A percentile compares a stretch with the other conserved stretches of the same genome.
phyloP scores from a whole-genome alignment of 2,888 invertebrate species.

The Apantesis nais region DNA sequence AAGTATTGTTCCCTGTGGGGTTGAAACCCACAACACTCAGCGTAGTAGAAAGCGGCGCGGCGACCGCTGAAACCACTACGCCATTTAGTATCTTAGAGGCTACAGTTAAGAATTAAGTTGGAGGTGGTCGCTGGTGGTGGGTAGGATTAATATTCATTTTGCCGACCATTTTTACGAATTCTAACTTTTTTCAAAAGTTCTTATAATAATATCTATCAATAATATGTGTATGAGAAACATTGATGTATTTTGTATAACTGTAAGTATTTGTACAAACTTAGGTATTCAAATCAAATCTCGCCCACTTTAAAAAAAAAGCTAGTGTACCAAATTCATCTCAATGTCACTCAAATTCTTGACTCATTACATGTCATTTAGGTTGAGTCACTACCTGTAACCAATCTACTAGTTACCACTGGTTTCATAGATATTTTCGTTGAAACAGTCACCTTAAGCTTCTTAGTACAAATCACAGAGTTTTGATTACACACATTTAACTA shows the following conservation, averaged over 20 bases:
- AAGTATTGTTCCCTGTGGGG: too few relatives aligned
- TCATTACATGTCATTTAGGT: constrained; percentile 27
- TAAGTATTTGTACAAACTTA: constrained; percentile 19
- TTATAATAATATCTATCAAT: not conserved
- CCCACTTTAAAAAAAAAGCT: constrained; percentile 32
- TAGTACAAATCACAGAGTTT: constrained; percentile 43
- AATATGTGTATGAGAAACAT: not conserved
- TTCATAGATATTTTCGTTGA: constrained; percentile 40
- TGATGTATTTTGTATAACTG: not conserved
- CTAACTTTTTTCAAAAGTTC: not conserved
- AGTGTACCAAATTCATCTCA: constrained; percentile 29
- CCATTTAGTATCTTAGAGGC: too few relatives aligned
- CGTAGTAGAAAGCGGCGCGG: too few relatives aligned
- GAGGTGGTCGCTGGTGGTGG: too few relatives aligned
- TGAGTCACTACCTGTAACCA: constrained; percentile 41
- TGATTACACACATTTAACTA: constrained; percentile 40
- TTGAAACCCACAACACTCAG: too few relatives aligned
- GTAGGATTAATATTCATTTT: too few relatives aligned
- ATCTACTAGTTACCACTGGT: constrained; percentile 31
- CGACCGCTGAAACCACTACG: too few relatives aligned
- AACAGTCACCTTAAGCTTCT: constrained; percentile 20
- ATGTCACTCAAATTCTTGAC: constrained; percentile 40
- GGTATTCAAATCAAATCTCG: constrained; percentile 13
- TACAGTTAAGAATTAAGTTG: too few relatives aligned
- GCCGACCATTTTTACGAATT: too few relatives aligned